These are phyloP conservation scores for Pogoniulus pusillus DNA, from an alignment of 2,797 vertebrate species.

Conservation along the genomic window DNA sequence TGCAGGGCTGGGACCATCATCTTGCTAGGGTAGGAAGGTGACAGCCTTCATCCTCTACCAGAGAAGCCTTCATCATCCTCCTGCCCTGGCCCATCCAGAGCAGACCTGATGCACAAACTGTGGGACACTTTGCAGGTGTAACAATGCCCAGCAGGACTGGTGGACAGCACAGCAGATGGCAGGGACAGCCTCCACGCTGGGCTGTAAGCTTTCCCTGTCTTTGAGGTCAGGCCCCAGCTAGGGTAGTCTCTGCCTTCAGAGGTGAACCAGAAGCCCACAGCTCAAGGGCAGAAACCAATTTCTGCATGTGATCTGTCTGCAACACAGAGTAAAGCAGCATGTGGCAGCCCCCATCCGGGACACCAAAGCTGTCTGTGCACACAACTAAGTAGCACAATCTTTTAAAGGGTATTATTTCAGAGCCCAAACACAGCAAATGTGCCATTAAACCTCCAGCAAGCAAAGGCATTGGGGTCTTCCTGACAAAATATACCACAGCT, in stretches of 20 bases:
- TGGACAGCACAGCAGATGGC: background rate
- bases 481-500: background rate
- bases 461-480: background rate
- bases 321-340: background rate
- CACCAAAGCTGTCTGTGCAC: background rate
- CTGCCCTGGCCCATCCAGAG: accelerated
- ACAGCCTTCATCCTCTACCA: background rate
- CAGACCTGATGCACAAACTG: accelerated
- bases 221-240: accelerated
- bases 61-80: background rate
- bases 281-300: background rate
- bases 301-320: background rate
- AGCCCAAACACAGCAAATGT: background rate
- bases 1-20: accelerated
- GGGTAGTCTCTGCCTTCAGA: background rate
- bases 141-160: background rate
- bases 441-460: background rate
- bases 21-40: background rate
- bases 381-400: background rate
- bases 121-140: accelerated
- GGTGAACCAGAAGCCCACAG: background rate
- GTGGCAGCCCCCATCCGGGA: background rate
- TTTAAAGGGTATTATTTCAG: background rate
- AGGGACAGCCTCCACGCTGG: background rate
- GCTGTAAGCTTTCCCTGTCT: background rate